phyloP scores from a whole-genome alignment of 2,113 vertebrate genomes.

The Erythrocercus mccallii region DNA sequence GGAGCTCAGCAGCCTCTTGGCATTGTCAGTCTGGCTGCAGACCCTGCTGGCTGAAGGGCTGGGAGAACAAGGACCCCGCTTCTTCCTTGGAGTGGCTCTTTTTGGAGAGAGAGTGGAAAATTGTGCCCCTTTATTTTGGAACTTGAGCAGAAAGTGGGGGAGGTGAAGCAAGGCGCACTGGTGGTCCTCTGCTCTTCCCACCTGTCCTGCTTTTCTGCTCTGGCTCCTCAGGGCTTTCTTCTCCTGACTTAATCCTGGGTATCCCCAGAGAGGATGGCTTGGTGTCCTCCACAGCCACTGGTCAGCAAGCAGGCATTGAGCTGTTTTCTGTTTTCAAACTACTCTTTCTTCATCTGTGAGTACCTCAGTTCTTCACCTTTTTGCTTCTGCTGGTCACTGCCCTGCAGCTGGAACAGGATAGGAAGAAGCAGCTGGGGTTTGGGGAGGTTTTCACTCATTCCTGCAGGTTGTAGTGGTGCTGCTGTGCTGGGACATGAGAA shows the following conservation, averaged over 20 bases:
- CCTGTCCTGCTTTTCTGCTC: fast-evolving
- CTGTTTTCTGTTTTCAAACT: neutral
- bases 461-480: neutral
- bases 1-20: neutral
- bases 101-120: neutral
- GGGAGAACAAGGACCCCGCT: neutral
- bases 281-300: neutral
- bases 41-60: fast-evolving
- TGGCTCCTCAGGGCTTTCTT: neutral
- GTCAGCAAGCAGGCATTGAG: fast-evolving
- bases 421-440: neutral
- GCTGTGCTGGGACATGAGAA: neutral
- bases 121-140: fast-evolving
- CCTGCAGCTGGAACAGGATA: neutral
- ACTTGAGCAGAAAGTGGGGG: neutral
- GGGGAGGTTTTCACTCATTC: neutral
- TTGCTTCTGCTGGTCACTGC: neutral
- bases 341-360: neutral
- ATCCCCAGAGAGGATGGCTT: neutral
- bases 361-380: neutral
- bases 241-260: fast-evolving
- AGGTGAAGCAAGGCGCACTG: fast-evolving
- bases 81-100: neutral
- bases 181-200: neutral
- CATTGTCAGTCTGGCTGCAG: fast-evolving